Base-by-base conservation (phyloP, 2,888 invertebrate genomes). In the Microplitis deprimator region DNA sequence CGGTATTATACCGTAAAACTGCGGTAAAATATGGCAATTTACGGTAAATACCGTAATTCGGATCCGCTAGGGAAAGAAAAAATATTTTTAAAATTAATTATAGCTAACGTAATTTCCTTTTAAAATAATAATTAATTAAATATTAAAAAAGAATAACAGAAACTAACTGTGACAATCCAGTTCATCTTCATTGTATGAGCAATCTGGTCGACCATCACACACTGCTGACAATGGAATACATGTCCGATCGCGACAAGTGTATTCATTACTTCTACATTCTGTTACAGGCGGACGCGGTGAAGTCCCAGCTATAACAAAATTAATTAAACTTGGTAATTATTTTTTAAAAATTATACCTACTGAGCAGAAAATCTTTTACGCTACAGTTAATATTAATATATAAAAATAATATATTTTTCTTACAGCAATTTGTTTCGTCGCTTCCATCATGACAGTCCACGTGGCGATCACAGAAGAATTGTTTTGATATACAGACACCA, bases 401-500 rank as follows among this genome's bases (percentile, higher is more conserved):
- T 4, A 29, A 29, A 29, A 50, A 39, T 61, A 13, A 16, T 38
- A 38, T n/a, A 76, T 64, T 65, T 65, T 38, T 41, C 89, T 87
- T 88, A 93, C 93, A 89, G 90, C 94, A 94, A 81, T 91, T 86
- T 29, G 82, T 83, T 89, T 95, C 95, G 82, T 95, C 95, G 84
- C 93, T 93, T 60, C 90, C 90, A 77, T 91, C 90, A 10, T 86
- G 87, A 83, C 95, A 95, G 84, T 95, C 94, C n/a, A 82, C 75
- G 10, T 91, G 89, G 4, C 90, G 87, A 87, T 95, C 91, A 87
- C 95, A 95, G 78, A 91, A 91, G 78, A 91, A 91, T 50, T 85
- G 84, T 10, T 87, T 87, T 79, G 91, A 91, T 81, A 94, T 92
- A 84, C 94, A 94, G 76, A 90, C 89, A 38, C 92, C 92, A 82